Conservation (phyloP, 2,888 invertebrate species). For the Synanthedon vespiformis region DNA sequence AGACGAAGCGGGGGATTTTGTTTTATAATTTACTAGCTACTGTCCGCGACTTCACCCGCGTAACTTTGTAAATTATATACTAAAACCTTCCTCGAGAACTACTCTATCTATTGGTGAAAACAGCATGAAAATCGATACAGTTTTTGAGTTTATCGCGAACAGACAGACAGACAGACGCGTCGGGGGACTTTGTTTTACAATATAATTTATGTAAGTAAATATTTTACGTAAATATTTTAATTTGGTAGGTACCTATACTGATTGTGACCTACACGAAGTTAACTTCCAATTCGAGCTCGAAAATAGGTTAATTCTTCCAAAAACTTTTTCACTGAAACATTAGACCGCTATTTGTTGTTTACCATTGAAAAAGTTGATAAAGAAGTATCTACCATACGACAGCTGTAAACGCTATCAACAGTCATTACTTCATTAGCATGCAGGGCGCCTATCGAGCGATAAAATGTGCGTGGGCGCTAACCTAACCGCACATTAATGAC, state of each 20-base stretch:
- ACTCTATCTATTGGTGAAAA: neutral
- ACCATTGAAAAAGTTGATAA: neutral
- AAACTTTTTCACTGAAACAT: neutral
- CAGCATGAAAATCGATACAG: neutral
- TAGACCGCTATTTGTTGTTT: neutral
- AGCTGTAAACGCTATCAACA: slow-evolving; percentile 23
- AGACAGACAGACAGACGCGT: neutral
- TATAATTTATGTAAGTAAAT: neutral
- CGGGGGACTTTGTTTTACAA: neutral
- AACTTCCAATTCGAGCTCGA: no score
- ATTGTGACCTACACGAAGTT: no score
- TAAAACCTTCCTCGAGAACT: no score
- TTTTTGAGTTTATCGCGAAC: neutral
- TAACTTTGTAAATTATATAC: no score
- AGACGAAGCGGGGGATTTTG: no score
- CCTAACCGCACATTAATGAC: slow-evolving; percentile 9
- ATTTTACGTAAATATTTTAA: no score
- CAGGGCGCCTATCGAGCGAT: slow-evolving; percentile 40
- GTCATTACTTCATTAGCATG: slow-evolving; percentile 44
- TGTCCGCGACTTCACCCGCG: no score
- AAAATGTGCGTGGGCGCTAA: slow-evolving; percentile 43
- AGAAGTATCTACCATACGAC: neutral
- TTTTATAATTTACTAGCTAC: neutral
- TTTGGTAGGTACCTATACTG: no score
- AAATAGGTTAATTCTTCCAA: neutral